Evolutionary conservation across 2,888 invertebrate genomes (phyloP).

Genomic region (Leucophora obtusa): DNA sequence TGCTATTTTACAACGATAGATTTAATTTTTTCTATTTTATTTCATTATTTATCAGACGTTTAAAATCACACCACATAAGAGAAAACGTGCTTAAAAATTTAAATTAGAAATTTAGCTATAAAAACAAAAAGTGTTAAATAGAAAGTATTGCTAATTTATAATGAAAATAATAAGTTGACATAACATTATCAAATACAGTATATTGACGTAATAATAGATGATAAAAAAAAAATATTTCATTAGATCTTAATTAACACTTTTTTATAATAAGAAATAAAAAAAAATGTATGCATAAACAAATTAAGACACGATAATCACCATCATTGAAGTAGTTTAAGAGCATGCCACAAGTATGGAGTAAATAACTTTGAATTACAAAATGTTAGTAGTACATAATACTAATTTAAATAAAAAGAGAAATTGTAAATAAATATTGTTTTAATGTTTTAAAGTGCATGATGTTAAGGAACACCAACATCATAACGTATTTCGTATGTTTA

Average conservation of each 20-base stretch:
- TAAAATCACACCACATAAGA: too few relatives aligned
- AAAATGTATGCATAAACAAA: background rate
- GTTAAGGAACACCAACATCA: background rate
- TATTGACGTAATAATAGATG: conserved; percentile 1
- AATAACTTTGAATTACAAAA: background rate
- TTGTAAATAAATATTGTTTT: background rate
- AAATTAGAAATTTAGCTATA: too few relatives aligned
- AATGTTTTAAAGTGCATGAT: background rate
- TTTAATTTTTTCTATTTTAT: too few relatives aligned
- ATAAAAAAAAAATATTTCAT: background rate
- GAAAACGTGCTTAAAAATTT: too few relatives aligned
- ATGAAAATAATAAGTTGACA: background rate
- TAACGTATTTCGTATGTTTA: too few relatives aligned
- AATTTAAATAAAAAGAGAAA: background rate
- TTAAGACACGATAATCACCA: background rate
- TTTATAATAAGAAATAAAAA: background rate
- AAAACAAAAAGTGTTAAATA: background rate
- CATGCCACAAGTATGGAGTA: background rate
- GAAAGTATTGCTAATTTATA: background rate
- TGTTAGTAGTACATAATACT: background rate
- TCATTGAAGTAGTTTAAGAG: background rate
- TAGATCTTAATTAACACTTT: conserved; percentile 3
- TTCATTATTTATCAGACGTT: too few relatives aligned
- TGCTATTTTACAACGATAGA: too few relatives aligned
- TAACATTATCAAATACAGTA: background rate